A percentile compares a stretch with the other conserved stretches of the same genome.
Conservation (phyloP, 1,140 invertebrate species). For the Pogonomyrmex californicus region DNA sequence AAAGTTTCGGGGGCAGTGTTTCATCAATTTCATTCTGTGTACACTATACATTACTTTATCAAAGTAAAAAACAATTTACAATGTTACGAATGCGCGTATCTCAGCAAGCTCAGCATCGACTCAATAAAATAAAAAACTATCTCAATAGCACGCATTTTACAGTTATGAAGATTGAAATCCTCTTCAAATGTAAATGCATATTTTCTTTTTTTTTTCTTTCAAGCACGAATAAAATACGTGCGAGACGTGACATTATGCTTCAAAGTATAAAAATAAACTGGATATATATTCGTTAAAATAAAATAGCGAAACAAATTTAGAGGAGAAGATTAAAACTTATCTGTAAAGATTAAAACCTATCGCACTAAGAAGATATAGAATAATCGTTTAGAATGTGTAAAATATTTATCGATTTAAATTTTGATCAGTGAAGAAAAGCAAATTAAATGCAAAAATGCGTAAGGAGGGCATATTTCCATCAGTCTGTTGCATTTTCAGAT, state of each 20-base stretch:
- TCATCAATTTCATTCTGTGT: slow-evolving; percentile 42
- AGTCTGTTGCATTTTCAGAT: slow-evolving; percentile 39
- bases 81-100: slow-evolving; percentile 30
- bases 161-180: slow-evolving; percentile 18
- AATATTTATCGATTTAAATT: slow-evolving; percentile 22
- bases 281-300: slow-evolving; percentile 24
- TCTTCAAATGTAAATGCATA: neutral
- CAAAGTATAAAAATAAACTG: slow-evolving; percentile 24
- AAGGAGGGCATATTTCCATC: neutral
- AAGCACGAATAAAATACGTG: neutral
- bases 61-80: slow-evolving; percentile 60
- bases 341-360: slow-evolving; percentile 26
- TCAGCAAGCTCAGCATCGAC: slow-evolving; percentile 21
- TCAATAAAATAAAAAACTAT: slow-evolving; percentile 23
- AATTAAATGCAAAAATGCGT: slow-evolving; percentile 21
- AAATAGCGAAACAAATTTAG: slow-evolving; percentile 34
- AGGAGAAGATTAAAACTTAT: slow-evolving; percentile 32
- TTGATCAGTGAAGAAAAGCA: neutral
- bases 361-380: neutral
- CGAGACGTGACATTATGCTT: slow-evolving; percentile 37
- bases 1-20: slow-evolving; percentile 62
- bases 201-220: slow-evolving; percentile 1
- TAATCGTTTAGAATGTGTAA: slow-evolving; percentile 21
- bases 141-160: neutral
- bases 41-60: slow-evolving; percentile 60